phyloP scores from a whole-genome alignment of 2,797 vertebrate species.

The Phataginus tricuspis region DNA sequence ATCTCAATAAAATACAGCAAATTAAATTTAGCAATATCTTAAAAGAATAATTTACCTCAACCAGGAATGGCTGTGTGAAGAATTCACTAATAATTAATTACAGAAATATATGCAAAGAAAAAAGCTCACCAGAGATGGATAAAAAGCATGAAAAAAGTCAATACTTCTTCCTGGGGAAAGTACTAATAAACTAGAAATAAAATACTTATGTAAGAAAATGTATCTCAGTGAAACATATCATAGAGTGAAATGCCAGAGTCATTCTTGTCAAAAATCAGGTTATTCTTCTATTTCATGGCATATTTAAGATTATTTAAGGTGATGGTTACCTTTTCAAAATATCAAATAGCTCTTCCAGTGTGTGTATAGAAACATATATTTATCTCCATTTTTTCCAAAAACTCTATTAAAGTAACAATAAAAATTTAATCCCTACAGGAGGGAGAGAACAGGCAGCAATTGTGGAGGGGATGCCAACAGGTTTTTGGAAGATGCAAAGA shows the following conservation, averaged over 20 bases:
- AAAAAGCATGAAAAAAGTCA: background rate
- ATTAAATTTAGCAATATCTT: conserved; percentile 47
- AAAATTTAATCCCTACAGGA: background rate
- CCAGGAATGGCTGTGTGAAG: background rate
- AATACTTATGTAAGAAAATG: background rate
- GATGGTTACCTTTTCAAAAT: background rate
- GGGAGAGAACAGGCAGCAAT: background rate
- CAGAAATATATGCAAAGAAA: conserved; percentile 31
- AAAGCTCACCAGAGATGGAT: background rate
- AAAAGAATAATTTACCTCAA: conserved; percentile 49
- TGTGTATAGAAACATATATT: background rate
- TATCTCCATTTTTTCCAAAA: background rate
- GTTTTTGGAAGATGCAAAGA: background rate
- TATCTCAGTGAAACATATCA: background rate
- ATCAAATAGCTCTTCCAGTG: background rate
- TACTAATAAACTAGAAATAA: conserved; percentile 39
- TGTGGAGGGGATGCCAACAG: background rate
- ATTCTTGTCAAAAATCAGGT: background rate
- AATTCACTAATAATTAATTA: conserved; percentile 50
- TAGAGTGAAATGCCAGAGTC: background rate
- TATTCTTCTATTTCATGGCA: background rate
- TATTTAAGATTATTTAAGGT: background rate
- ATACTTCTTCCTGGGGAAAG: background rate
- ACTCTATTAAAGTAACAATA: background rate
- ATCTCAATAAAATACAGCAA: background rate